phyloP scores from a whole-genome alignment of 1,140 invertebrate species.

The Onthophagus taurus region DNA sequence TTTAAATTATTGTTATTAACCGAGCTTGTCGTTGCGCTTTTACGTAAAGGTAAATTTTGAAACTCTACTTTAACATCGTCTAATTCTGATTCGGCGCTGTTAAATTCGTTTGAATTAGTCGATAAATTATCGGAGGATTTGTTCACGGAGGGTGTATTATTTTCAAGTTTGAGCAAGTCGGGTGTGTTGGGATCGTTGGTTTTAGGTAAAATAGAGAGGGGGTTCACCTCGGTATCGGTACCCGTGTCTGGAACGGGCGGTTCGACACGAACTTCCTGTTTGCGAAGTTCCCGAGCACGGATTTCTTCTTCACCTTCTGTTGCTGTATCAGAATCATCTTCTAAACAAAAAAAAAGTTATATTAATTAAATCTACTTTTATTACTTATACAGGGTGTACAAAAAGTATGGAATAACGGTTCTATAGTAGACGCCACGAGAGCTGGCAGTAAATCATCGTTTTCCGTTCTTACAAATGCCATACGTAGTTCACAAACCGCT shows the following conservation, averaged over 20 bases:
- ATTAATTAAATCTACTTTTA: too few species aligned
- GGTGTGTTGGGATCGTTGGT: slow-evolving; percentile 10
- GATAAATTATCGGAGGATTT: slow-evolving; percentile 27
- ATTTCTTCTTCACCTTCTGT: slow-evolving; percentile 65
- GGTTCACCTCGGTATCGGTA: slow-evolving; percentile 66
- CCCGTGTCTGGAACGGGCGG: slow-evolving; percentile 53
- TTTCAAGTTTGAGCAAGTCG: slow-evolving; percentile 8
- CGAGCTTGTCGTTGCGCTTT: slow-evolving; percentile 21
- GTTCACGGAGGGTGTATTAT: slow-evolving; percentile 14
- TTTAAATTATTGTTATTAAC: too few species aligned
- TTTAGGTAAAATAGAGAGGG: slow-evolving; percentile 21
- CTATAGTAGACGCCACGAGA: too few species aligned
- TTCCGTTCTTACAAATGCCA: too few species aligned
- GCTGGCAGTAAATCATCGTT: too few species aligned
- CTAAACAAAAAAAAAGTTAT: slow-evolving; percentile 37
- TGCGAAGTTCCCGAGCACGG: slow-evolving; percentile 52
- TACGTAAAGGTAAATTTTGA: slow-evolving; percentile 16
- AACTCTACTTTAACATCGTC: slow-evolving; percentile 17
- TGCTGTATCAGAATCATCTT: slow-evolving; percentile 60
- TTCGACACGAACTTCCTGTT: slow-evolving; percentile 57
- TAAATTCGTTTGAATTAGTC: slow-evolving; percentile 25
- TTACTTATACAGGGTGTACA: too few species aligned
- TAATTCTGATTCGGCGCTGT: slow-evolving; percentile 31
- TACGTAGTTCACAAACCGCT: too few species aligned
- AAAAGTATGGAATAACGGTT: too few species aligned